Percentiles rank a stretch among this genome's conserved stretches.
phyloP scores from a whole-genome alignment of 1,140 invertebrate species.

The Cotesia chilonis region DNA sequence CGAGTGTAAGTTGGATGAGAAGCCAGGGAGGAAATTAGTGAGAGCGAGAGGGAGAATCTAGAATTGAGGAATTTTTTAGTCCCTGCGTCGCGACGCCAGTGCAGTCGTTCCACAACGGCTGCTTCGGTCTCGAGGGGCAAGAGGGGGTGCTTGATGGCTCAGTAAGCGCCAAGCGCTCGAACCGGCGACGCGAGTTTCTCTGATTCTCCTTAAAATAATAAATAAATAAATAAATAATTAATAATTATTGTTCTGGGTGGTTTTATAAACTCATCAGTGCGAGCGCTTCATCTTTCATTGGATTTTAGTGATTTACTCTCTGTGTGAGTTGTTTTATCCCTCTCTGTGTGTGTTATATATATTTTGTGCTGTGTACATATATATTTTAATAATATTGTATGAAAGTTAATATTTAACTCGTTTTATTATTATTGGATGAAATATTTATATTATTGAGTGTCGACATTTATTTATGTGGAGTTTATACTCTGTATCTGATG shows the following conservation, averaged over 20 bases:
- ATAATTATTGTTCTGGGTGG: neutral
- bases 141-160: conserved; percentile 44
- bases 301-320: too few relatives aligned
- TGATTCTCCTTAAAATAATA: conserved; percentile 28
- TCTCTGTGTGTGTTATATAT: too few relatives aligned
- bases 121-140: conserved; percentile 18
- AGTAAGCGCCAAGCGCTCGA: conserved; percentile 51
- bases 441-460: conserved; percentile 17
- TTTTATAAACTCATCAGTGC: conserved; percentile 7
- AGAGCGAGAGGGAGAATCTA: neutral
- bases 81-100: conserved; percentile 28
- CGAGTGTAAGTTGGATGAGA: neutral
- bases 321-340: too few relatives aligned
- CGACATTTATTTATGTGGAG: conserved; percentile 11
- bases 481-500: neutral
- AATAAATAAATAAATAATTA: conserved; percentile 23
- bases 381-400: too few relatives aligned
- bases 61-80: conserved; percentile 4
- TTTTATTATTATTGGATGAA: too few relatives aligned
- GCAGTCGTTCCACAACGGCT: conserved; percentile 19
- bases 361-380: too few relatives aligned
- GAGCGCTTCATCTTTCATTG: neutral
- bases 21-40: neutral
- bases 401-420: too few relatives aligned
- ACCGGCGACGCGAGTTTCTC: conserved; percentile 39